Conservation (phyloP, 2,888 invertebrate species). For the Apodemia duryi region DNA sequence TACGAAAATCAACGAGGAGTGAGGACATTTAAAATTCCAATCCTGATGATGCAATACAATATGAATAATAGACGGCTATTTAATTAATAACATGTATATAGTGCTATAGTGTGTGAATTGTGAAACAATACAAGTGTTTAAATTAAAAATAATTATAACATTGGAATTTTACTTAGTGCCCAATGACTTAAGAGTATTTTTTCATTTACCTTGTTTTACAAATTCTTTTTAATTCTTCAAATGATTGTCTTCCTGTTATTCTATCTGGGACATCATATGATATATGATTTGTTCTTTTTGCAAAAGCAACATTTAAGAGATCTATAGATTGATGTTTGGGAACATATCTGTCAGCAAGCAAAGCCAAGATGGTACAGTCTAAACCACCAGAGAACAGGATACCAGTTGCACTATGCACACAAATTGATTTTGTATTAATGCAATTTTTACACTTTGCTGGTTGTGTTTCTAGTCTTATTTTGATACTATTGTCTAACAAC, state of each 20-base stretch:
- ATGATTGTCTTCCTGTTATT: conserved; percentile 85
- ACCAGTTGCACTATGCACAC: conserved; percentile 84
- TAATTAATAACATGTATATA: too few species aligned
- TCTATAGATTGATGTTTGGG: conserved; percentile 86
- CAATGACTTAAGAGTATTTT: not conserved
- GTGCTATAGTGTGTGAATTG: too few species aligned
- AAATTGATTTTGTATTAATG: conserved; percentile 47
- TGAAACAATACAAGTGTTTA: too few species aligned
- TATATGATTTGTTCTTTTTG: conserved; percentile 53
- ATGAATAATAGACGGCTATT: too few species aligned
- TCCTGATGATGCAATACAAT: too few species aligned
- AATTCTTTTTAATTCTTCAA: conserved; percentile 82
- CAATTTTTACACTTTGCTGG: conserved; percentile 82
- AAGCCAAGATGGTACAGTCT: conserved; percentile 95
- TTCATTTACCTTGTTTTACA: conserved; percentile 78
- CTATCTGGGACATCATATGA: conserved; percentile 90
- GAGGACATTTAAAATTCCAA: too few species aligned
- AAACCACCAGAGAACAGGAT: conserved; percentile 97
- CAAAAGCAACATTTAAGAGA: conserved; percentile 96
- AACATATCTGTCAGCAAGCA: conserved; percentile 86
- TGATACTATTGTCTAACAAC: conserved; percentile 79
- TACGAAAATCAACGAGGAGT: too few species aligned
- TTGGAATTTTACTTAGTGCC: too few species aligned
- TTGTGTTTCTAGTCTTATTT: conserved; percentile 79
- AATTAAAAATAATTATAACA: too few species aligned